Conservation (phyloP, 2,888 invertebrate species). For the Odontothrips loti region DNA sequence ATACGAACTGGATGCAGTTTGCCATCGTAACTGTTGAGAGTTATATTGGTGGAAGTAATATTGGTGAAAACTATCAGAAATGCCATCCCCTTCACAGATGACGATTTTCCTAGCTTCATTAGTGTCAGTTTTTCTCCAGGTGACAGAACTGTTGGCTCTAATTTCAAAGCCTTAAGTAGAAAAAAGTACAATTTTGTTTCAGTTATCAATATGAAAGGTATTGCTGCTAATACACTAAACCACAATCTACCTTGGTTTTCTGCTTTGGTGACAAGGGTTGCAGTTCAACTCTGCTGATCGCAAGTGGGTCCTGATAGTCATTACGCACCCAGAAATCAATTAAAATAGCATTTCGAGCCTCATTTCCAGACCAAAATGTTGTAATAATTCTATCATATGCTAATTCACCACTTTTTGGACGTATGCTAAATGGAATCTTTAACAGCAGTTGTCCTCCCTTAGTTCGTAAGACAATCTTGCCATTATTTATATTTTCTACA, state of each 20-base stretch:
- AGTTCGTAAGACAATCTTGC: slow-evolving; percentile 54
- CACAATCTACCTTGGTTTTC: not conserved
- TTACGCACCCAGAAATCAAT: slow-evolving; percentile 64
- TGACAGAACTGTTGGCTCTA: slow-evolving; percentile 54
- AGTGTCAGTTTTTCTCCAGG: slow-evolving; percentile 56
- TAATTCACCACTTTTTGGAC: slow-evolving; percentile 57
- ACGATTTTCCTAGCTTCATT: slow-evolving; percentile 53
- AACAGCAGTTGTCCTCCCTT: slow-evolving; percentile 47
- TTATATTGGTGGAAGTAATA: slow-evolving; percentile 65
- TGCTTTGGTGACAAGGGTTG: slow-evolving; percentile 56
- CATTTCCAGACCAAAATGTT: slow-evolving; percentile 37
- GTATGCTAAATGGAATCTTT: slow-evolving; percentile 62
- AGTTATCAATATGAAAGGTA: no score
- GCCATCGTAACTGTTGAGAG: slow-evolving; percentile 69
- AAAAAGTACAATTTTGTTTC: slow-evolving; percentile 27
- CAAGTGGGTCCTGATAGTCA: slow-evolving; percentile 66
- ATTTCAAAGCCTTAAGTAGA: slow-evolving; percentile 20
- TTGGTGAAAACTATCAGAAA: slow-evolving; percentile 66
- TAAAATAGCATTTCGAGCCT: slow-evolving; percentile 42
- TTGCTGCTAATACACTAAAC: slow-evolving; percentile 4
- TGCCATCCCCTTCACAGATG: slow-evolving; percentile 57
- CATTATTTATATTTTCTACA: slow-evolving; percentile 54
- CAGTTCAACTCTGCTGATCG: slow-evolving; percentile 66
- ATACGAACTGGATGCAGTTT: slow-evolving; percentile 56
- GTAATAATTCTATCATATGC: slow-evolving; percentile 54